Conservation (phyloP, 2,888 invertebrate species). For the Dusona sp. region DNA sequence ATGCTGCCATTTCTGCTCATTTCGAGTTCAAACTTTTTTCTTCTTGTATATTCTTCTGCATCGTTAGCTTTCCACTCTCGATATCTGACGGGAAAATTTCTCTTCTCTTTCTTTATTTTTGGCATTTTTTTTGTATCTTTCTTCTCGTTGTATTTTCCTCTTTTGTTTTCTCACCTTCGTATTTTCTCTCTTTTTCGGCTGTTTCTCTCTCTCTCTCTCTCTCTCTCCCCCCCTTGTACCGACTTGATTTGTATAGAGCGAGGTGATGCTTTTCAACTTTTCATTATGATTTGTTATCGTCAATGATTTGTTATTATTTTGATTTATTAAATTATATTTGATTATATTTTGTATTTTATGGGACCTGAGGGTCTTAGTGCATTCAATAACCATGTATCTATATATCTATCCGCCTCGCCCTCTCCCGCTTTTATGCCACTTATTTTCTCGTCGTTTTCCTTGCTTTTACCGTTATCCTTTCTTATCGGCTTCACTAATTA, state of each 20-base stretch:
- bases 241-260: too few relatives aligned
- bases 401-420: too few relatives aligned
- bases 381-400: too few relatives aligned
- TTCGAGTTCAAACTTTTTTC: conserved; percentile 8
- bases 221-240: not conserved
- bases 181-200: not conserved
- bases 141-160: not conserved
- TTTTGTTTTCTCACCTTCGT: not conserved
- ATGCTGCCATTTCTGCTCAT: conserved; percentile 48
- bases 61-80: conserved; percentile 17
- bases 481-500: conserved; percentile 27
- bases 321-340: too few relatives aligned
- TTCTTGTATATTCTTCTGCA: conserved; percentile 11
- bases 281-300: too few relatives aligned
- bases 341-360: too few relatives aligned
- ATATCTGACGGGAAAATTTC: not conserved
- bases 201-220: not conserved
- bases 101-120: not conserved
- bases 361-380: too few relatives aligned
- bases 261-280: too few relatives aligned
- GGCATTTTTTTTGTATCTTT: not conserved
- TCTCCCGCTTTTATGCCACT: not conserved
- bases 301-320: too few relatives aligned
- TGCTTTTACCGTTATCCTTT: not conserved
- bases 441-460: not conserved